Conservation (phyloP, 2,797 vertebrate genomes). For the Esox lucius region DNA sequence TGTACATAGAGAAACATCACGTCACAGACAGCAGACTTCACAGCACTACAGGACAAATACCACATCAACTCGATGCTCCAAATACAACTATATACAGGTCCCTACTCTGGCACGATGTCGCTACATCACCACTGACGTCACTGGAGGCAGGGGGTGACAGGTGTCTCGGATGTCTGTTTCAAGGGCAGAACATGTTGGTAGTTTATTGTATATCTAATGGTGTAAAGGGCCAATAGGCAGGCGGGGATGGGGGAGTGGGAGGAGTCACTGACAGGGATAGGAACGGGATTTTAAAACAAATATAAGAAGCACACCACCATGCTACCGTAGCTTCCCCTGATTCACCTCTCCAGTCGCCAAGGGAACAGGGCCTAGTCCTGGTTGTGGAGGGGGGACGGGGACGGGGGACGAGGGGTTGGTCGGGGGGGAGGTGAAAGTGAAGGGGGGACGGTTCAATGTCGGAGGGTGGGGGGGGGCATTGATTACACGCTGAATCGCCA, state of each 20-base stretch:
- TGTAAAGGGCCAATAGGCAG: slow-evolving; percentile 2
- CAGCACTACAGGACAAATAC: slow-evolving; percentile 78
- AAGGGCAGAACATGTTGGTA: background rate
- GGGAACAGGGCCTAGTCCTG: slow-evolving; percentile 66
- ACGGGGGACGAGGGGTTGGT: slow-evolving; percentile 52
- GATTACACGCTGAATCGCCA: slow-evolving; percentile 68
- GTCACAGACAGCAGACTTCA: slow-evolving; percentile 80
- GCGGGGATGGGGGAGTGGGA: slow-evolving; percentile 7
- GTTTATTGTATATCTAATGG: slow-evolving; percentile 13
- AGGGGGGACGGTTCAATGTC: slow-evolving; percentile 63
- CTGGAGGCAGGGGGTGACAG: slow-evolving; percentile 25
- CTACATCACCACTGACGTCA: slow-evolving; percentile 66
- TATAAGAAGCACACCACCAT: slow-evolving; percentile 70
- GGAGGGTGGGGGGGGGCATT: slow-evolving; percentile 69
- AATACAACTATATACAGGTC: slow-evolving; percentile 79
- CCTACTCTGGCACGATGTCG: slow-evolving; percentile 71
- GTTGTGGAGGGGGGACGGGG: slow-evolving; percentile 45
- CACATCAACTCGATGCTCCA: slow-evolving; percentile 70
- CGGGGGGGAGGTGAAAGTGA: slow-evolving; percentile 64
- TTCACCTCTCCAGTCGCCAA: slow-evolving; percentile 68
- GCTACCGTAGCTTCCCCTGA: slow-evolving; percentile 65
- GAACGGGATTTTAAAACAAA: slow-evolving; percentile 63
- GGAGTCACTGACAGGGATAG: slow-evolving; percentile 44
- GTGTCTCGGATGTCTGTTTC: background rate
- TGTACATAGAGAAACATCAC: slow-evolving; percentile 84